Conservation (phyloP, 2,797 vertebrate species). For the Darevskia nairensis region DNA sequence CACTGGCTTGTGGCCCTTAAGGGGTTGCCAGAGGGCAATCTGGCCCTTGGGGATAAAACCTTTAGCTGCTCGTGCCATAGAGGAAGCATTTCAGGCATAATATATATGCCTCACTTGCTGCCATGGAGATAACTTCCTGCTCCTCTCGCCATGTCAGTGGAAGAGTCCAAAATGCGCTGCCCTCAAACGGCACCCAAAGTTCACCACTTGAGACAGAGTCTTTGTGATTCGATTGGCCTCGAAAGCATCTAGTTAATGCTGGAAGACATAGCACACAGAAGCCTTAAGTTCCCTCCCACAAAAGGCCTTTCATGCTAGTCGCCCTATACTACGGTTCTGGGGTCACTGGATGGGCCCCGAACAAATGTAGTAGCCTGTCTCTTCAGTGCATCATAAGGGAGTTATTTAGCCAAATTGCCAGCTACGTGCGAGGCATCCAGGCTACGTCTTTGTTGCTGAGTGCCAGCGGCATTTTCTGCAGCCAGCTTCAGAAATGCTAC, state of each 20-base stretch:
- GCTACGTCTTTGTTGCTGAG: neutral
- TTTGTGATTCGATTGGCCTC: neutral
- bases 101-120: too few relatives aligned
- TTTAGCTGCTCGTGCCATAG: neutral
- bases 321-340: neutral
- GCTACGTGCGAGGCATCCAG: neutral
- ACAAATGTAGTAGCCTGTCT: slow-evolving; percentile 4
- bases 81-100: neutral
- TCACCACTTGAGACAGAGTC: neutral
- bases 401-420: slow-evolving; percentile 20
- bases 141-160: neutral
- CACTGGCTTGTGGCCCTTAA: neutral
- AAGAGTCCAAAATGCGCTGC: neutral
- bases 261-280: neutral
- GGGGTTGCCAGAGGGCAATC: neutral
- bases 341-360: slow-evolving; percentile 15
- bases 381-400: slow-evolving; percentile 16
- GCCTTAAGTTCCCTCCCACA: slow-evolving; percentile 1
- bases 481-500: neutral
- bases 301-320: slow-evolving; percentile 25
- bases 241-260: neutral
- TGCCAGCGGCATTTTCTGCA: neutral
- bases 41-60: neutral
- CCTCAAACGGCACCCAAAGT: neutral
- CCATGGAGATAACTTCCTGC: neutral